phyloP scores from a whole-genome alignment of 2,888 invertebrate genomes.

The Pheosia tremula region DNA sequence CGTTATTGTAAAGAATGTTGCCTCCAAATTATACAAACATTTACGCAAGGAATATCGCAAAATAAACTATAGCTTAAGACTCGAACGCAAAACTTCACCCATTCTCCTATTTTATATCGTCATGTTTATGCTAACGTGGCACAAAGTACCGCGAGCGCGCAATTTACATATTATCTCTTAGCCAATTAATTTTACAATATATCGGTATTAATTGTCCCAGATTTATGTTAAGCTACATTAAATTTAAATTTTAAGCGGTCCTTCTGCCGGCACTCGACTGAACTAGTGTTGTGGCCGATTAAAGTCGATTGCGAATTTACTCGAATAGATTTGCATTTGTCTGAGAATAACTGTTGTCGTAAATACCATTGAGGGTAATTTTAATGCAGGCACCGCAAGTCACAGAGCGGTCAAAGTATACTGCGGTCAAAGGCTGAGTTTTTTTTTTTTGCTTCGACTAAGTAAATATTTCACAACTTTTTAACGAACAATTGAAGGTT shows the following conservation, averaged over 20 bases:
- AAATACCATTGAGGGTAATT: not conserved
- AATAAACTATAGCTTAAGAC: too few relatives aligned
- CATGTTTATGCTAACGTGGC: conserved; percentile 34
- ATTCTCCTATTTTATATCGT: conserved; percentile 4
- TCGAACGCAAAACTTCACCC: not conserved
- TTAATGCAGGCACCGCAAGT: too few relatives aligned
- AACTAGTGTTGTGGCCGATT: conserved; percentile 3
- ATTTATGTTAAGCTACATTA: conserved; percentile 42
- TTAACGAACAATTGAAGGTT: too few relatives aligned
- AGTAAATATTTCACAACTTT: too few relatives aligned
- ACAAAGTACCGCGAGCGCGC: conserved; percentile 49
- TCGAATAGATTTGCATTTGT: conserved; percentile 3
- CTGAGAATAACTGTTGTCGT: conserved; percentile 4
- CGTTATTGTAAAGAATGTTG: too few relatives aligned
- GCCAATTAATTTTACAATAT: conserved; percentile 74
- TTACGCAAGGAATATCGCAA: too few relatives aligned
- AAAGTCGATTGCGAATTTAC: not conserved
- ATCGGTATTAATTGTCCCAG: conserved; percentile 62
- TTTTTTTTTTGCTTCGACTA: too few relatives aligned
- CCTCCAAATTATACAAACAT: too few relatives aligned
- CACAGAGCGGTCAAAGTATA: too few relatives aligned
- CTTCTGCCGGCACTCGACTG: conserved; percentile 17
- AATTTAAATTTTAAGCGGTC: conserved; percentile 43
- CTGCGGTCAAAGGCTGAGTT: too few relatives aligned
- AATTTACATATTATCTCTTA: conserved; percentile 70